phyloP scores from a whole-genome alignment of 2,113 vertebrate species.

The Psammodynastes pulverulentus region DNA sequence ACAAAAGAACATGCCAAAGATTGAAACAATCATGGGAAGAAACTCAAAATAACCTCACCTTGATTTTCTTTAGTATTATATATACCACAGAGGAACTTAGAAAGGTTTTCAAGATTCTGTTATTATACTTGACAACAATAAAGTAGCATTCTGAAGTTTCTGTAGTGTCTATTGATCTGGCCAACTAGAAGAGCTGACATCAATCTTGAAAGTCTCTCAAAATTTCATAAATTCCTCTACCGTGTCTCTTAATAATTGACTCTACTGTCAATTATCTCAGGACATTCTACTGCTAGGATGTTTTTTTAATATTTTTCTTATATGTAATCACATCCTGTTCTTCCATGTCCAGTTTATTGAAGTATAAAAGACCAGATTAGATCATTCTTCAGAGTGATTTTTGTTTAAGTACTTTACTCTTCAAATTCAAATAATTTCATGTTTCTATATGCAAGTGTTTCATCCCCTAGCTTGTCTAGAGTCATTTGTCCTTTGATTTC shows the following conservation, averaged over 20 bases:
- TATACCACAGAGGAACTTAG: background rate
- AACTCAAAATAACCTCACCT: background rate
- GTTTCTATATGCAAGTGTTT: background rate
- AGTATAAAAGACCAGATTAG: background rate
- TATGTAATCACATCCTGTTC: background rate
- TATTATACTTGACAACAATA: background rate
- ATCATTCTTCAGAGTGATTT: background rate
- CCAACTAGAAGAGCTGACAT: background rate
- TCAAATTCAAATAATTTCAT: background rate
- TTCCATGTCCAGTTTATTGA: background rate
- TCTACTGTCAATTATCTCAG: background rate
- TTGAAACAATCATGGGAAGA: background rate
- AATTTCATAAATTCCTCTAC: background rate
- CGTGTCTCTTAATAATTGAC: background rate
- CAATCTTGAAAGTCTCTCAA: background rate
- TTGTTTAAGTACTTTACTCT: background rate
- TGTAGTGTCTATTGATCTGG: background rate
- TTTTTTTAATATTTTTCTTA: background rate
- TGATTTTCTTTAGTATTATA: background rate
- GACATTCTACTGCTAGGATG: background rate
- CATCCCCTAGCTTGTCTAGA: background rate
- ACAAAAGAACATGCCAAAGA: background rate
- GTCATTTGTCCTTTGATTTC: background rate
- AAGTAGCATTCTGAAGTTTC: background rate
- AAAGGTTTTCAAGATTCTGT: background rate